phyloP scores from a whole-genome alignment of 2,888 invertebrate species.

The Xylota segnis region DNA sequence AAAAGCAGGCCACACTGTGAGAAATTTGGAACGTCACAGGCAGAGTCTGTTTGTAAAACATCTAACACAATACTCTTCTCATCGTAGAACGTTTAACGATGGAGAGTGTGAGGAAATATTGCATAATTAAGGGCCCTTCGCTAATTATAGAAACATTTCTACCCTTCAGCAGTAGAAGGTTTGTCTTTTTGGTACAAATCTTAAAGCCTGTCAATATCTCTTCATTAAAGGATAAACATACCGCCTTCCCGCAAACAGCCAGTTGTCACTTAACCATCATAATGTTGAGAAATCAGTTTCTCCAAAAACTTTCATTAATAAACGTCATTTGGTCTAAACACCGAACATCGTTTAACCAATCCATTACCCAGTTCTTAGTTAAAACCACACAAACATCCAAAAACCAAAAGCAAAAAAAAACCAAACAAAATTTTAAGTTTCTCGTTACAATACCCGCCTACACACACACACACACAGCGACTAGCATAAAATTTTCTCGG shows the following conservation, averaged over 20 bases:
- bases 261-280: not conserved
- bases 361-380: conserved; percentile 10
- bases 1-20: too few relatives aligned
- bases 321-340: not conserved
- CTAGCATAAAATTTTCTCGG: conserved; percentile 14
- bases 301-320: not conserved
- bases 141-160: too few relatives aligned
- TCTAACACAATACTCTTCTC: too few relatives aligned
- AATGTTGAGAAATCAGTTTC: not conserved
- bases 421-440: not conserved
- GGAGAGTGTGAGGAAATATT: too few relatives aligned
- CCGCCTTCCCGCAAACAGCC: not conserved
- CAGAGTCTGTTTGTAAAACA: too few relatives aligned
- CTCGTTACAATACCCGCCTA: not conserved
- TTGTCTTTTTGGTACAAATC: too few relatives aligned
- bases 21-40: too few relatives aligned
- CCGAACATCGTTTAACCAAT: not conserved
- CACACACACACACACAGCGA: not conserved
- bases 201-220: too few relatives aligned
- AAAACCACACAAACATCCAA: not conserved
- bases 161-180: too few relatives aligned
- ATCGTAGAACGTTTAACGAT: too few relatives aligned
- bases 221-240: not conserved
- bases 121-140: too few relatives aligned
- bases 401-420: too few relatives aligned